Evolutionary conservation across 2,888 invertebrate genomes (phyloP).

Genomic region (Entomobrya proxima): DNA sequence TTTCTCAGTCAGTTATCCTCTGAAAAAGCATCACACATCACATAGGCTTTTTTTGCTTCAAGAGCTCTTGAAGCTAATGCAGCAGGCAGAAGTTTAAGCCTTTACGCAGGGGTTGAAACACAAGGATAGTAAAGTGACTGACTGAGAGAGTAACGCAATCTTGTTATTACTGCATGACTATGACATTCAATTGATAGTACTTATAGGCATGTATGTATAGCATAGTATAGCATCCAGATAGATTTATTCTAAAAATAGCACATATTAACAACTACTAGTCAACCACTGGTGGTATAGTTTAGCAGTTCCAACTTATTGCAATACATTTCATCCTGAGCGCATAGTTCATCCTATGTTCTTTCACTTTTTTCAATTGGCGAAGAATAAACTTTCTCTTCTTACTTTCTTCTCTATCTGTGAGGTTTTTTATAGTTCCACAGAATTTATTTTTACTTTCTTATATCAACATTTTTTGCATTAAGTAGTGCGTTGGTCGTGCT

Average conservation of each 20-base stretch:
- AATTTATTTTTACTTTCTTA: not conserved
- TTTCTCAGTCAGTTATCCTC: conserved; percentile 26
- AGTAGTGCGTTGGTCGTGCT: not conserved
- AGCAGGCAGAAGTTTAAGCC: conserved; percentile 10
- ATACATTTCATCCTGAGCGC: conserved; percentile 3
- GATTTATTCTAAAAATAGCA: not conserved
- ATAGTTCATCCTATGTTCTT: conserved; percentile 11
- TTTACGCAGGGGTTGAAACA: conserved; percentile 5
- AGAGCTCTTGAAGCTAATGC: conserved; percentile 19
- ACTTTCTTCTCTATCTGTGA: not conserved
- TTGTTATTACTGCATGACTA: not conserved
- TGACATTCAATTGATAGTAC: conserved; percentile 3
- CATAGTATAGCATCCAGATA: not conserved
- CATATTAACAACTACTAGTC: too few relatives aligned
- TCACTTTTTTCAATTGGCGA: conserved; percentile 2
- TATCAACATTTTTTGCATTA: conserved; percentile 9
- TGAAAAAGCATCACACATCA: conserved; percentile 11
- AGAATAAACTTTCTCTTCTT: conserved; percentile 19
- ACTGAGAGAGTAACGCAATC: not conserved
- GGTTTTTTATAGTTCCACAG: not conserved
- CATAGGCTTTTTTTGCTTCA: not conserved
- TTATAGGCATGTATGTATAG: too few relatives aligned
- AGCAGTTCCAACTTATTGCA: conserved; percentile 8
- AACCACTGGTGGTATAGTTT: too few relatives aligned
- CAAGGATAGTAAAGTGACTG: not conserved